A percentile compares a stretch with the other conserved stretches of the same genome.
phyloP scores from a whole-genome alignment of 2,113 vertebrate species.

The Hypomesus transpacificus region DNA sequence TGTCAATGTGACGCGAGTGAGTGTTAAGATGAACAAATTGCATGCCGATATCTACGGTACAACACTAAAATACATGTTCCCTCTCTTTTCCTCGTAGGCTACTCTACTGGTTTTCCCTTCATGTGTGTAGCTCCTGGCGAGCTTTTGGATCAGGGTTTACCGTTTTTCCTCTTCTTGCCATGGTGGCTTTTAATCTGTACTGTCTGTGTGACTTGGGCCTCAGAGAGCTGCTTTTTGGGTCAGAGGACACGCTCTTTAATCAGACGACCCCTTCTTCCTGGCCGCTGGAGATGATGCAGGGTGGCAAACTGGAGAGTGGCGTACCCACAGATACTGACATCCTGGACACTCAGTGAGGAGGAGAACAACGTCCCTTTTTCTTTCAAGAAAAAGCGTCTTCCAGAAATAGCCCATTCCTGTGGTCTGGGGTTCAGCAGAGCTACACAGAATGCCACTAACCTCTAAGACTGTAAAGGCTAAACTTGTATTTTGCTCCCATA shows the following conservation, averaged over 20 bases:
- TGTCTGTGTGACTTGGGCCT: slow-evolving; percentile 61
- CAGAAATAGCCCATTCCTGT: slow-evolving; percentile 72
- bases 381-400: slow-evolving; percentile 55
- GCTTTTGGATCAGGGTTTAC: slow-evolving; percentile 74
- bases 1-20: too few species aligned
- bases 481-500: slow-evolving; percentile 59
- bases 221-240: slow-evolving; percentile 53
- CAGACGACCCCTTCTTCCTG: slow-evolving; percentile 62
- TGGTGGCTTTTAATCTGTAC: slow-evolving; percentile 70
- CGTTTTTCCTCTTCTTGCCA: slow-evolving; percentile 68
- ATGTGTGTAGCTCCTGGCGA: slow-evolving; percentile 65
- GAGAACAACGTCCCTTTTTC: slow-evolving; percentile 50
- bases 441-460: slow-evolving; percentile 60
- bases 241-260: slow-evolving; percentile 52
- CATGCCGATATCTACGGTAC: background rate
- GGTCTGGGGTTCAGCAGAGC: slow-evolving; percentile 61
- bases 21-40: too few species aligned
- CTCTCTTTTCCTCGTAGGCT: slow-evolving; percentile 44
- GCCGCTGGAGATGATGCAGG: slow-evolving; percentile 42
- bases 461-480: slow-evolving; percentile 57
- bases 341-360: slow-evolving; percentile 42
- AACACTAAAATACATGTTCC: background rate
- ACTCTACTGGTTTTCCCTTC: slow-evolving; percentile 69
- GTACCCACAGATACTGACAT: slow-evolving; percentile 43
- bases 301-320: slow-evolving; percentile 25